phyloP scores from a whole-genome alignment of 1,140 invertebrate species.

The Leucophenga varia region DNA sequence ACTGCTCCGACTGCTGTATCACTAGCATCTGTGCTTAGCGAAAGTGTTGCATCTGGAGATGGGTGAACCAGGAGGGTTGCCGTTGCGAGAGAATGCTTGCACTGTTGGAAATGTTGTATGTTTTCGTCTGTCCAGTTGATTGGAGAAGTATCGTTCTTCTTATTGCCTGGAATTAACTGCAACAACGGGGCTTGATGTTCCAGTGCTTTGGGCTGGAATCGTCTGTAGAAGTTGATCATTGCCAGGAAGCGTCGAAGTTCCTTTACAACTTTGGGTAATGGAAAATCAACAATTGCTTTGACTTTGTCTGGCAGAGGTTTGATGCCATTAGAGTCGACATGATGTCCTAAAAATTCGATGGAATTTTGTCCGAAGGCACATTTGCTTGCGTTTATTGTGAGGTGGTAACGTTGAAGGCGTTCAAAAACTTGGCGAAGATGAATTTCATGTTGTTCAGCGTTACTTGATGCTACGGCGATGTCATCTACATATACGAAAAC shows the following conservation, averaged over 20 bases:
- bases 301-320: slow-evolving; percentile 1
- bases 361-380: slow-evolving; percentile 4
- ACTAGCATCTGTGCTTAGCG: slow-evolving; percentile 16
- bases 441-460: slow-evolving; percentile 1
- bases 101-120: background rate
- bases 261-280: background rate
- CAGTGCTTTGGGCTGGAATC: slow-evolving; percentile 1
- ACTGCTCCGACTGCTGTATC: slow-evolving; percentile 22
- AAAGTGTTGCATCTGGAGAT: background rate
- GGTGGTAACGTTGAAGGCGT: background rate
- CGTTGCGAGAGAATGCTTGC: background rate
- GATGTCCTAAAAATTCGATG: slow-evolving; percentile 4
- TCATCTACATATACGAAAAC: background rate
- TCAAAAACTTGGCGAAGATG: slow-evolving; percentile 6
- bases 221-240: slow-evolving; percentile 5
- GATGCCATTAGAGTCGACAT: background rate
- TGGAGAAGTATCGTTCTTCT: background rate
- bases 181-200: background rate
- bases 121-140: background rate
- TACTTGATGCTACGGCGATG: background rate
- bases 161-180: background rate
- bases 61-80: slow-evolving; percentile 4
- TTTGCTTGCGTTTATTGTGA: slow-evolving; percentile 7
- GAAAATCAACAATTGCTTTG: background rate
- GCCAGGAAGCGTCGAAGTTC: background rate